phyloP scores from a whole-genome alignment of 1,140 invertebrate species.

The Drosophila burlai region DNA sequence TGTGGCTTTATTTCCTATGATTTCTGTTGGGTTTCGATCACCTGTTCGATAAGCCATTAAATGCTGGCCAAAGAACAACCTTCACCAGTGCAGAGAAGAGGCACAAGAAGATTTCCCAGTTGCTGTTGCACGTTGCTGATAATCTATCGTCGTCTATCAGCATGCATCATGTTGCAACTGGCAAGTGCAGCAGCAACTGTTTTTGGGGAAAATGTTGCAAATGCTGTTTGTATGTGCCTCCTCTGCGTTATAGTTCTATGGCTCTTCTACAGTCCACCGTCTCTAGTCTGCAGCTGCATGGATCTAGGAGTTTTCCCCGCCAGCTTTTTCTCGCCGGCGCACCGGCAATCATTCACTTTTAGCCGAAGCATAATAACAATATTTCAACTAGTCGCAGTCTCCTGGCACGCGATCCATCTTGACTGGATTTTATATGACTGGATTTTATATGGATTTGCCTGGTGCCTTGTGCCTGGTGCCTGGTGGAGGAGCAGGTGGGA shows the following conservation, averaged over 20 bases:
- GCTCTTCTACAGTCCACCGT: neutral
- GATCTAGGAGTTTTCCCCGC: neutral
- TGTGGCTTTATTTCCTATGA: slow-evolving; percentile 22
- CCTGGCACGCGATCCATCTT: slow-evolving; percentile 81
- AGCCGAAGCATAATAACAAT: slow-evolving; percentile 82
- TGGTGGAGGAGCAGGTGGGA: neutral
- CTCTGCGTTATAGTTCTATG: slow-evolving; percentile 65
- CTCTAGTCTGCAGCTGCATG: slow-evolving; percentile 53
- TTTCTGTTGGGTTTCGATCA: slow-evolving; percentile 31
- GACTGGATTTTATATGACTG: slow-evolving; percentile 25
- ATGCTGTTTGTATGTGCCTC: slow-evolving; percentile 30
- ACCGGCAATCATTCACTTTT: slow-evolving; percentile 80
- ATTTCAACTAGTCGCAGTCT: slow-evolving; percentile 81
- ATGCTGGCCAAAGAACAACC: slow-evolving; percentile 45
- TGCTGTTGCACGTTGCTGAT: slow-evolving; percentile 47
- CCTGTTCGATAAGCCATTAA: slow-evolving; percentile 45
- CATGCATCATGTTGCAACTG: slow-evolving; percentile 76
- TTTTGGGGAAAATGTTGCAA: slow-evolving; percentile 41
- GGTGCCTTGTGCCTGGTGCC: neutral
- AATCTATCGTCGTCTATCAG: slow-evolving; percentile 81
- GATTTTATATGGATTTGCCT: slow-evolving; percentile 4
- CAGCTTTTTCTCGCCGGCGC: slow-evolving; percentile 10
- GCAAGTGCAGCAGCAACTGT: slow-evolving; percentile 57
- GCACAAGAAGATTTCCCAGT: slow-evolving; percentile 10
- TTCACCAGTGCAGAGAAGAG: slow-evolving; percentile 23